Conservation (phyloP, 2,888 invertebrate genomes). For the Theodoxus fluviatilis region DNA sequence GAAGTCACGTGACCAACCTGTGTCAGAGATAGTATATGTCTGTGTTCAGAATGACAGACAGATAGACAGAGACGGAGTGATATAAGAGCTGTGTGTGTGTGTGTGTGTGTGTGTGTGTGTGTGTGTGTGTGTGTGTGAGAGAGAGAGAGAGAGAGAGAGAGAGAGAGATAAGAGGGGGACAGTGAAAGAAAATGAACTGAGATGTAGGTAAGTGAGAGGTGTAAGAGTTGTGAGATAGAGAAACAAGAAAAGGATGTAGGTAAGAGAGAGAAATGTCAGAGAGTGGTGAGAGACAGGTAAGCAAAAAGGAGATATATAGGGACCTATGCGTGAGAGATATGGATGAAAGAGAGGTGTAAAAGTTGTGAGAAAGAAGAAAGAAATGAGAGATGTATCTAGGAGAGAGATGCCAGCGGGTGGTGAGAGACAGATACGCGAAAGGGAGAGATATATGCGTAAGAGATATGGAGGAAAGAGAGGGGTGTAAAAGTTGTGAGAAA, state of each 20-base stretch:
- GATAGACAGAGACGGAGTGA: not conserved
- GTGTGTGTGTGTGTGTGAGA: slow-evolving; percentile 4
- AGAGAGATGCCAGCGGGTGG: not conserved
- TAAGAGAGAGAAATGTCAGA: not conserved
- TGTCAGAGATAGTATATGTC: too few species aligned
- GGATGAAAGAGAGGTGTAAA: not conserved
- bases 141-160: slow-evolving; percentile 7
- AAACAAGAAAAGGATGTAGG: not conserved
- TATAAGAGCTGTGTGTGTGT: not conserved
- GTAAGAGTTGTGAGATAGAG: not conserved
- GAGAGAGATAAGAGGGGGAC: not conserved
- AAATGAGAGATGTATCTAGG: not conserved
- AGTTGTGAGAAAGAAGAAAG: not conserved
- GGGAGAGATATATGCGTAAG: not conserved
- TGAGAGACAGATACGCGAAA: slow-evolving; percentile 4
- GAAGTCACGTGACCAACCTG: too few species aligned
- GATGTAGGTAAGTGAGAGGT: not conserved
- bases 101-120: slow-evolving; percentile 13
- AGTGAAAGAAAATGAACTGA: not conserved
- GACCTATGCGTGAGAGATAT: not conserved
- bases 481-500: too few species aligned
- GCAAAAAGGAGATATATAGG: not conserved
- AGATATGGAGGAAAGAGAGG: too few species aligned
- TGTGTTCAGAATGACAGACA: too few species aligned
- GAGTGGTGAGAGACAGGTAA: not conserved